Evolutionary conservation across 2,888 invertebrate genomes (phyloP).

Genomic region (Dicyrtomina minuta): DNA sequence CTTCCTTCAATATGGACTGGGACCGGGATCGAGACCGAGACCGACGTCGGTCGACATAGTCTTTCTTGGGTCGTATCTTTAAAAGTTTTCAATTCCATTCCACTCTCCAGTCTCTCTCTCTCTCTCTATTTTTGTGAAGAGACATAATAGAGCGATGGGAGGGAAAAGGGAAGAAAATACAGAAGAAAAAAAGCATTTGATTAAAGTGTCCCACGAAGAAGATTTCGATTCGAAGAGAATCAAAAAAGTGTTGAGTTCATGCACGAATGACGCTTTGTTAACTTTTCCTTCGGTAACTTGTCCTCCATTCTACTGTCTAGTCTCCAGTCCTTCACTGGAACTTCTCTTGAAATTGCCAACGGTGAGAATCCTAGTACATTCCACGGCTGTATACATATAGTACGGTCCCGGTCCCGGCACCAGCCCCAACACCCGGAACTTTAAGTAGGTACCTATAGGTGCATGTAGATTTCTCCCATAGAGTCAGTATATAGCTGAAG

Average conservation of each 20-base stretch:
- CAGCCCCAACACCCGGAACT: no score
- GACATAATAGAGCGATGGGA: not conserved
- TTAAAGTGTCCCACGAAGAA: conserved; percentile 23
- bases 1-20: not conserved
- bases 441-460: no score
- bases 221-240: conserved; percentile 8
- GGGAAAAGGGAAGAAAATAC: conserved; percentile 1
- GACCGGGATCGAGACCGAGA: conserved; percentile 1
- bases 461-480: no score
- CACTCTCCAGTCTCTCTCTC: not conserved
- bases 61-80: not conserved
- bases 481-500: no score
- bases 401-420: no score
- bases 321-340: no score
- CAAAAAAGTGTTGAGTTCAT: conserved; percentile 18
- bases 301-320: no score
- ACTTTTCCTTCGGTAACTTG: not conserved
- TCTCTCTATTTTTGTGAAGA: not conserved
- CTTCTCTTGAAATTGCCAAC: no score
- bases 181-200: conserved; percentile 15
- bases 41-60: not conserved
- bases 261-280: conserved; percentile 12
- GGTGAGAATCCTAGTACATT: no score
- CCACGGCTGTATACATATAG: no score
- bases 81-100: not conserved